Evolutionary conservation across 2,888 invertebrate species (phyloP).

Genomic region (Acanthopleura granulata): DNA sequence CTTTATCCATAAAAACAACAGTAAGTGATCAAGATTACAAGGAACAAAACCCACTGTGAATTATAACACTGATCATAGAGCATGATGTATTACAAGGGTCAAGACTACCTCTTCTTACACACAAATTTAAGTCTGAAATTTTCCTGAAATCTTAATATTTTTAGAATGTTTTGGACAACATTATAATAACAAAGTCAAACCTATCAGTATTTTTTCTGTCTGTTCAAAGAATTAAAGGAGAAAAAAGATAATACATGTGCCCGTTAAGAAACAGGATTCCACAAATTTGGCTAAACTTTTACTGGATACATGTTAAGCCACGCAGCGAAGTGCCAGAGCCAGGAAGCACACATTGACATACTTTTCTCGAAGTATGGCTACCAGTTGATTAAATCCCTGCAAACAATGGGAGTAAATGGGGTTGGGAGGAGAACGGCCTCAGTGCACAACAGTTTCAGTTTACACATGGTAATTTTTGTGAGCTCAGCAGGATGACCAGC

Average conservation of each 20-base stretch:
- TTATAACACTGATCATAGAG: too few relatives aligned
- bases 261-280: neutral
- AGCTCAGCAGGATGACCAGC: neutral
- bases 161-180: too few relatives aligned
- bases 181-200: too few relatives aligned
- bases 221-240: too few relatives aligned
- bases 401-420: constrained; percentile 1
- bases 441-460: neutral
- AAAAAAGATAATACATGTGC: neutral
- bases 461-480: constrained; percentile 18
- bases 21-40: too few relatives aligned
- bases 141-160: too few relatives aligned
- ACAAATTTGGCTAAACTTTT: neutral
- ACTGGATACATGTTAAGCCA: neutral
- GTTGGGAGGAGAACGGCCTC: neutral
- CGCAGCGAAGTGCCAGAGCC: neutral
- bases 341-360: neutral
- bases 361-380: neutral
- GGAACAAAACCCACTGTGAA: too few relatives aligned
- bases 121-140: too few relatives aligned
- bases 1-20: too few relatives aligned
- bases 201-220: too few relatives aligned
- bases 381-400: constrained; percentile 17
- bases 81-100: too few relatives aligned
- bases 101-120: too few relatives aligned